Base-by-base conservation (phyloP, 2,888 invertebrate species). In the Palloptera scutellata region DNA sequence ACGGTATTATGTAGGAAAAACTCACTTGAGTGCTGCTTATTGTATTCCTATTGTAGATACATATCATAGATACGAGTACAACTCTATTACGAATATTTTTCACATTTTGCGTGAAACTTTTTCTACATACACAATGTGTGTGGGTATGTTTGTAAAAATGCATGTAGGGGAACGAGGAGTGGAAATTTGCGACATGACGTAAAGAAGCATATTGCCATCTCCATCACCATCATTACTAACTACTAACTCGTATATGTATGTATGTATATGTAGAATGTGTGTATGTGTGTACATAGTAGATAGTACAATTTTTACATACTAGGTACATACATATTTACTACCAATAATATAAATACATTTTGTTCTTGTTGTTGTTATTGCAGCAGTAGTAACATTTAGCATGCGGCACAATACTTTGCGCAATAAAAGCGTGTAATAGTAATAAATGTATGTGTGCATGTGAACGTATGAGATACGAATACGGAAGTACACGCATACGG, bases 11-110 rank as follows among this genome's bases (percentile, higher is more conserved):
- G 69, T 67, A 67, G 71, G 65, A 66, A 66, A 72, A 73, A 75
- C 75, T 73, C 75, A 77, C 77, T 77, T 76, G 76, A 77, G 74
- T 72, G 74, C 76, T 77, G 19, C 19, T 10, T 9, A 52, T 17
- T 52, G 30, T n/a, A 10, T 19, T 19, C 40, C 9, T 55, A 55
- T 20, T 19, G 30, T 19, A 55, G n/a, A 52, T 17, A 52, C 12
- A 3, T 78, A 78, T 77, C 76, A 78, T 77, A 77, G n/a, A 76
- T 78, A 78, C 78, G 77, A 77, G 76, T 76, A 79, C 79, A 79
- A 79, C 78, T 79, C 79, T 79, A 79, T 79, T 79, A 79, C 78
- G 78, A 79, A 79, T 79, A 78, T 79, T 79, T 79, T 79, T 78
- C 77, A 78, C 76, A 78, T 79, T 79, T 78, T 68, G 74, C 68